These are phyloP conservation scores for Melanerpes formicivorus DNA, from an alignment of 2,113 vertebrate species.

Conservation along the genomic window DNA sequence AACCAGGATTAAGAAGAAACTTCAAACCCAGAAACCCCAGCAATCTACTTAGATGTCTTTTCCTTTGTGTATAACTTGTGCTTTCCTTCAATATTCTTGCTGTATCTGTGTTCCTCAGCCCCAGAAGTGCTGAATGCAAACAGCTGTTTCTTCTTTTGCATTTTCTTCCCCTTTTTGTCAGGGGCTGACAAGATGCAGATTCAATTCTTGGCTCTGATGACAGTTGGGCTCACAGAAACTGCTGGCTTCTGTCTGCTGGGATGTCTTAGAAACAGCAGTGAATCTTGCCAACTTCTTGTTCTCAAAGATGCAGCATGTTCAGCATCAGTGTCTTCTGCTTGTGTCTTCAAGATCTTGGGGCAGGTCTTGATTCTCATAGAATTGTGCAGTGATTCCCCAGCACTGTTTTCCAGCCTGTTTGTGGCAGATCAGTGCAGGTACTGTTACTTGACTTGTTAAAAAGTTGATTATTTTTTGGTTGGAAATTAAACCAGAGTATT, in stretches of 20 bases:
- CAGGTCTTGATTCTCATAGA: neutral
- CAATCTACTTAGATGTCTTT: neutral
- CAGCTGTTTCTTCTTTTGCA: neutral
- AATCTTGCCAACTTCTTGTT: neutral
- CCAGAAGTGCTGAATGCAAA: neutral
- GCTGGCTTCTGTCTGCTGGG: neutral
- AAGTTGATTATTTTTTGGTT: neutral
- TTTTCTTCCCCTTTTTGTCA: conserved; percentile 1
- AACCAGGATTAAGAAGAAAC: neutral
- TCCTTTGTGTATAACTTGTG: neutral
- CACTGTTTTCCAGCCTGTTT: neutral
- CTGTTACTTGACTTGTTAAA: neutral
- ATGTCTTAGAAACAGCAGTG: neutral
- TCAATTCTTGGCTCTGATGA: conserved; percentile 7
- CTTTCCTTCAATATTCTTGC: neutral
- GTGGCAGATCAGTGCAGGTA: neutral
- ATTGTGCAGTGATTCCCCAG: neutral
- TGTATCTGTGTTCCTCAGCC: neutral
- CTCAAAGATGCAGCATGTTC: neutral
- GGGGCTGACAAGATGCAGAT: conserved; percentile 9
- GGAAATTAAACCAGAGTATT: neutral
- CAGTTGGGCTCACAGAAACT: neutral
- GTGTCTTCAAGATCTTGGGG: neutral
- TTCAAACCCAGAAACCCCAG: neutral
- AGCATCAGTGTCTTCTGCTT: neutral